Conservation (phyloP, 2,888 invertebrate genomes). For the Isoperla grammatica region DNA sequence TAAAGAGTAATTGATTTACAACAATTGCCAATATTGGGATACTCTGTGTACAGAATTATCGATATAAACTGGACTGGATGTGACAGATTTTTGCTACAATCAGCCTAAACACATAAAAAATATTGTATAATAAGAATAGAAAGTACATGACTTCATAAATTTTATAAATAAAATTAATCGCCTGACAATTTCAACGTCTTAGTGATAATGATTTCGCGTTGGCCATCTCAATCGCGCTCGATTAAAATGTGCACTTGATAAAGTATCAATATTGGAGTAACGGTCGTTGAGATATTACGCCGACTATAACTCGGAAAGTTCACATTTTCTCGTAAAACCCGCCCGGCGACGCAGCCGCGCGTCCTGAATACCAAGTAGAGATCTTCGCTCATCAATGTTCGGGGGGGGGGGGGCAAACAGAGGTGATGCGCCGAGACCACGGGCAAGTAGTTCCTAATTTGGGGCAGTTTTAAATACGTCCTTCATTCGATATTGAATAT, state of each 20-base stretch:
- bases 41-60: too few species aligned
- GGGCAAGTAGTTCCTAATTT: too few species aligned
- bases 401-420: not conserved
- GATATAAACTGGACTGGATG: too few species aligned
- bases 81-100: too few species aligned
- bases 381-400: not conserved
- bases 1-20: too few species aligned
- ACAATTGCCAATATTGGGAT: too few species aligned
- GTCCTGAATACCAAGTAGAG: not conserved
- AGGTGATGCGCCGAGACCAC: not conserved
- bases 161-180: too few species aligned
- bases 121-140: too few species aligned
- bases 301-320: not conserved
- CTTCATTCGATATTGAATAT: too few species aligned
- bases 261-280: constrained; percentile 1
- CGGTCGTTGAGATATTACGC: not conserved
- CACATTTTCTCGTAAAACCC: constrained; percentile 4
- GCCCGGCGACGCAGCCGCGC: not conserved
- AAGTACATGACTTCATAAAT: too few species aligned
- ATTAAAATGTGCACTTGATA: constrained; percentile 1
- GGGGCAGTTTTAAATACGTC: too few species aligned
- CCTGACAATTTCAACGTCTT: not conserved
- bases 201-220: not conserved
- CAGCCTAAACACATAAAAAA: too few species aligned
- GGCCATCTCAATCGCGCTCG: not conserved